These are phyloP conservation scores for Neotoxoptera formosana DNA, from an alignment of 1,140 invertebrate genomes.

Conservation along the genomic window DNA sequence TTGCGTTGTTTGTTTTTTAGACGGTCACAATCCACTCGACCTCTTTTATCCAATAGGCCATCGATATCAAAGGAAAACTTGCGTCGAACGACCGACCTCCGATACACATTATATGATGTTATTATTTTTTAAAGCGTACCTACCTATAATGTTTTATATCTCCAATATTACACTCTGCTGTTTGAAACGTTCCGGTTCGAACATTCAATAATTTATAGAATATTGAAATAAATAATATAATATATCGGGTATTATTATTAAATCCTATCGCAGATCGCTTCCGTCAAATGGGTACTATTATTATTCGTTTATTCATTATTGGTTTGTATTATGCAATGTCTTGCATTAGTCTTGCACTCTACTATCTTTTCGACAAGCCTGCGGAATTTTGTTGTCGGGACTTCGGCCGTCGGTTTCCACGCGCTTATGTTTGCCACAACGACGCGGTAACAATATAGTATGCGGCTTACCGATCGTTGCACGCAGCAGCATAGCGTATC, in stretches of 20 bases:
- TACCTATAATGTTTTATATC: no score
- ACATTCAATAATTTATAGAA: background rate
- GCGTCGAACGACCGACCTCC: background rate
- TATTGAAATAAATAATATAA: background rate
- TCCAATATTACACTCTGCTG: background rate
- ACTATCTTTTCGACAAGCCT: background rate
- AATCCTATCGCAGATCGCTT: background rate
- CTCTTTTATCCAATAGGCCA: constrained; percentile 10
- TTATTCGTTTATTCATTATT: background rate
- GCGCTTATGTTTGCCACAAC: background rate
- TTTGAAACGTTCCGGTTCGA: background rate
- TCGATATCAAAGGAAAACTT: constrained; percentile 2
- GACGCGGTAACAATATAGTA: background rate
- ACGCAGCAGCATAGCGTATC: background rate
- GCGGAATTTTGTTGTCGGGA: background rate
- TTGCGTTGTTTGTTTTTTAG: background rate
- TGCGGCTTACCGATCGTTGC: background rate
- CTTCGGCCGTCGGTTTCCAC: background rate
- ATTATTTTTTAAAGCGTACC: background rate
- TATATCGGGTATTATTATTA: background rate
- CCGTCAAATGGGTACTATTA: background rate
- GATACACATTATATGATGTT: background rate
- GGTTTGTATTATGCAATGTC: no score
- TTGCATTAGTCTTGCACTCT: background rate
- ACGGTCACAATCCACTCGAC: background rate